These are phyloP conservation scores for Romanogobio albipinnatus DNA, from an alignment of 2,113 vertebrate genomes.

Conservation along the genomic window DNA sequence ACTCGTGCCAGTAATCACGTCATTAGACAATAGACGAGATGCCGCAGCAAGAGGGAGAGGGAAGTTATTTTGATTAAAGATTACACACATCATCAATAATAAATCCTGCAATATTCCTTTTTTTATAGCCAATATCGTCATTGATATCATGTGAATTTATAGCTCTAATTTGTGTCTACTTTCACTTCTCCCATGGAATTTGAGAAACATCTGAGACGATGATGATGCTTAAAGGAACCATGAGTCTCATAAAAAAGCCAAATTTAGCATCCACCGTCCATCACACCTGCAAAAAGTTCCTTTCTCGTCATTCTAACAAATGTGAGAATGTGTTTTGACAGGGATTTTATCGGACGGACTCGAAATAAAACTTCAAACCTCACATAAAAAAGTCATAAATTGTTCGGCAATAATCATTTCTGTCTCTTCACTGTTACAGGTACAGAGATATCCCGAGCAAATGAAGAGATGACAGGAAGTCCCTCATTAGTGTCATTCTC, in stretches of 20 bases:
- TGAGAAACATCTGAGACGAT: too few species aligned
- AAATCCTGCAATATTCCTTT: too few species aligned
- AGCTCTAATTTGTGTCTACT: background rate
- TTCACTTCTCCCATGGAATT: too few species aligned
- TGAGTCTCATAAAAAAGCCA: background rate
- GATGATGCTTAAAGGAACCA: background rate
- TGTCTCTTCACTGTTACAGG: background rate
- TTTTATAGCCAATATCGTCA: too few species aligned
- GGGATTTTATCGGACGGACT: conserved; percentile 10
- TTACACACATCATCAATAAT: too few species aligned
- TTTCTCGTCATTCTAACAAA: background rate
- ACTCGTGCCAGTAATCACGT: too few species aligned
- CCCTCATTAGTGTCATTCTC: conserved; percentile 48
- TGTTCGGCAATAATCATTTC: background rate
- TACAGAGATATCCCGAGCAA: background rate
- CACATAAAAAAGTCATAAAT: background rate
- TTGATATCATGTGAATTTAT: too few species aligned
- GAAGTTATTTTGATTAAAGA: too few species aligned
- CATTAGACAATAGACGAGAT: too few species aligned
- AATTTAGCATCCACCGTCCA: background rate
- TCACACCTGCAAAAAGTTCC: background rate
- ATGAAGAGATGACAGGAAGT: conserved; percentile 36
- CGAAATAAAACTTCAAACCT: conserved; percentile 8
- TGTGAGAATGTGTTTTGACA: background rate
- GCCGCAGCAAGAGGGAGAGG: too few species aligned